Percentiles rank a stretch among this genome's conserved stretches.
Evolutionary conservation across 2,888 invertebrate genomes (phyloP).

Genomic region (Drosophila prolongata): DNA sequence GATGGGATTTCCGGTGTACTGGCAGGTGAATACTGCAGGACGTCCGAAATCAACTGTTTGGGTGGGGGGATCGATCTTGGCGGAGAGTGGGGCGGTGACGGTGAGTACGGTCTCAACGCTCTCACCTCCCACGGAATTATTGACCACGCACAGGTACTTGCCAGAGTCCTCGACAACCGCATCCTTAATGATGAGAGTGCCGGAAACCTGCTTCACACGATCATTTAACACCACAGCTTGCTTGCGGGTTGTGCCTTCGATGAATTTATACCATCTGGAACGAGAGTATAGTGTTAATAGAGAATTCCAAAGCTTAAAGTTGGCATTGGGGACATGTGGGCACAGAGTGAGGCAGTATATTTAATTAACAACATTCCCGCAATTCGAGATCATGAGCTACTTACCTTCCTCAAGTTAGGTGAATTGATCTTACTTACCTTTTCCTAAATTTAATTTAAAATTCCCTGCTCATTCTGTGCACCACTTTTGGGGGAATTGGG

Average conservation of each 20-base stretch:
- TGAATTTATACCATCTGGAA: slow-evolving; percentile 97
- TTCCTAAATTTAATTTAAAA: neutral
- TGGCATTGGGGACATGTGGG: slow-evolving; percentile 32
- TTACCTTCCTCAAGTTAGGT: slow-evolving; percentile 29
- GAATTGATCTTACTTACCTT: slow-evolving; percentile 51
- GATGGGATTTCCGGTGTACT: slow-evolving; percentile 95
- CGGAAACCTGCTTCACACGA: slow-evolving; percentile 95
- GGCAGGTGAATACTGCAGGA: slow-evolving; percentile 96
- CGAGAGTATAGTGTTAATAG: slow-evolving; percentile 20
- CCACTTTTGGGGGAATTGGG: slow-evolving; percentile 29
- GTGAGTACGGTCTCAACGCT: slow-evolving; percentile 96
- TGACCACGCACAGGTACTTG: slow-evolving; percentile 96
- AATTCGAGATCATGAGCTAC: slow-evolving; percentile 19
- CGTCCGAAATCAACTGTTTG: slow-evolving; percentile 97
- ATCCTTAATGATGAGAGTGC: slow-evolving; percentile 95
- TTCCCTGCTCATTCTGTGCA: slow-evolving; percentile 56
- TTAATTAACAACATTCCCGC: neutral
- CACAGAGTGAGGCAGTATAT: slow-evolving; percentile 58
- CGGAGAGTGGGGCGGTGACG: slow-evolving; percentile 95
- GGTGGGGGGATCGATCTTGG: slow-evolving; percentile 94
- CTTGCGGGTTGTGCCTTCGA: slow-evolving; percentile 93
- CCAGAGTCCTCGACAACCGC: slow-evolving; percentile 97
- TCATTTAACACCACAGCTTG: slow-evolving; percentile 96
- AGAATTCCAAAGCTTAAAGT: neutral
- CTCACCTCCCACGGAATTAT: slow-evolving; percentile 97